These are phyloP conservation scores for Scyliorhinus canicula DNA, from an alignment of 2,797 vertebrate species.

Conservation along the genomic window DNA sequence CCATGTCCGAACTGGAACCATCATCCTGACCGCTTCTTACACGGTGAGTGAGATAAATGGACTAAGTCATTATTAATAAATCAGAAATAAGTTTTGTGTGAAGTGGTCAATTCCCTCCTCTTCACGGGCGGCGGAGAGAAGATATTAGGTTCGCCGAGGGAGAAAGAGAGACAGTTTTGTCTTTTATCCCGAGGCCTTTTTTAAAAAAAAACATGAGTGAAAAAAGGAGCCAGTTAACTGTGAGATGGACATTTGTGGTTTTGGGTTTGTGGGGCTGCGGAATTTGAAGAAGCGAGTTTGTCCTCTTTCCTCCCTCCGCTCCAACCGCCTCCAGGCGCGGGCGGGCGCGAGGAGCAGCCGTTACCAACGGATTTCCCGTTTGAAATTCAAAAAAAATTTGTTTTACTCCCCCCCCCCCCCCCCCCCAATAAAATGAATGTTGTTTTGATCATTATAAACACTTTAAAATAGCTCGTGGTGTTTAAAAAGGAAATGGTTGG, in stretches of 20 bases:
- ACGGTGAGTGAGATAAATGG: background rate
- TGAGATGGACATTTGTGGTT: background rate
- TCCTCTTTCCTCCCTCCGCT: background rate
- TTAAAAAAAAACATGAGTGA: background rate
- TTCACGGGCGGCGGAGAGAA: background rate
- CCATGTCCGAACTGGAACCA: slow-evolving; percentile 8
- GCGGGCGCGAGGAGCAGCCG: background rate
- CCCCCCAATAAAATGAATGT: background rate
- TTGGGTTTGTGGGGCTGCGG: background rate
- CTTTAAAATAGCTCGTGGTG: too few species aligned
- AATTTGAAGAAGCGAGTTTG: background rate
- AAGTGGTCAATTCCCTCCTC: too few species aligned
- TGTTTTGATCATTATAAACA: too few species aligned
- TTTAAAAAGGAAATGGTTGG: too few species aligned
- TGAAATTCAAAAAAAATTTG: background rate
- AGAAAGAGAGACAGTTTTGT: too few species aligned
- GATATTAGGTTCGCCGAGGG: background rate
- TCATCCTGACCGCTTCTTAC: background rate
- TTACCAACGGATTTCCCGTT: background rate
- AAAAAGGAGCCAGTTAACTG: background rate
- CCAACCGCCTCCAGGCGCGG: background rate
- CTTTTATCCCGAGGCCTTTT: background rate
- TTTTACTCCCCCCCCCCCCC: too few species aligned
- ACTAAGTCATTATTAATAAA: background rate
- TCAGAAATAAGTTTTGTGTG: background rate